phyloP scores from a whole-genome alignment of 2,888 invertebrate species.

The Caprella mutica region DNA sequence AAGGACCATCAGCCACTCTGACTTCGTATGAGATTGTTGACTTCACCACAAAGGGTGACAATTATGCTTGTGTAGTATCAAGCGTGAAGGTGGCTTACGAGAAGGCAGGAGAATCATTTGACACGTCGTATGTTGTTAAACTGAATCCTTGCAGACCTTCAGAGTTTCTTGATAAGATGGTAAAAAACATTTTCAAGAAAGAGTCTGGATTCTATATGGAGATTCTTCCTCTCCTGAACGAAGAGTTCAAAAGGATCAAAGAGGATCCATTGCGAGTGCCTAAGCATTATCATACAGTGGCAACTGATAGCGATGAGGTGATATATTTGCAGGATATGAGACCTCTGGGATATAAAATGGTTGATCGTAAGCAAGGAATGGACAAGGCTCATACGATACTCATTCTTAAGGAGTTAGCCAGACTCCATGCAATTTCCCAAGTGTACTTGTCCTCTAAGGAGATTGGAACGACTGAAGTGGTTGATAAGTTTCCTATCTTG shows the following conservation, averaged over 20 bases:
- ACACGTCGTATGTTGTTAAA: slow-evolving; percentile 13
- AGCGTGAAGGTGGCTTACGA: slow-evolving; percentile 9
- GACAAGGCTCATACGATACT: slow-evolving; percentile 8
- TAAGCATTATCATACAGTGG: not conserved
- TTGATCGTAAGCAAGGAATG: slow-evolving; percentile 13
- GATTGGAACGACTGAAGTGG: too few species aligned
- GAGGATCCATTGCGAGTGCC: not conserved
- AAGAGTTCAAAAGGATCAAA: not conserved
- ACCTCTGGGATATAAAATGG: slow-evolving; percentile 1
- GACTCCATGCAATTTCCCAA: slow-evolving; percentile 15
- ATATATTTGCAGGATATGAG: not conserved
- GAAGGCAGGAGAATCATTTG: not conserved
- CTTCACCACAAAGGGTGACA: slow-evolving; percentile 20
- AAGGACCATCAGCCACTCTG: too few species aligned
- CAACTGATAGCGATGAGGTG: not conserved
- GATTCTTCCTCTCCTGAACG: not conserved
- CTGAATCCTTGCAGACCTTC: not conserved
- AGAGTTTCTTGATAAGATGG: not conserved
- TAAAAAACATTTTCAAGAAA: not conserved
- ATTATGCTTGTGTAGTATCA: slow-evolving; percentile 8
- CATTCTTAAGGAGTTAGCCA: slow-evolving; percentile 12
- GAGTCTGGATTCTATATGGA: not conserved
- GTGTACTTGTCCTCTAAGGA: not conserved
- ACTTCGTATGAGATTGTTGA: too few species aligned
- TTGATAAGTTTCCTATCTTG: too few species aligned